phyloP scores from a whole-genome alignment of 1,140 invertebrate species.

The Drosophila pachea region DNA sequence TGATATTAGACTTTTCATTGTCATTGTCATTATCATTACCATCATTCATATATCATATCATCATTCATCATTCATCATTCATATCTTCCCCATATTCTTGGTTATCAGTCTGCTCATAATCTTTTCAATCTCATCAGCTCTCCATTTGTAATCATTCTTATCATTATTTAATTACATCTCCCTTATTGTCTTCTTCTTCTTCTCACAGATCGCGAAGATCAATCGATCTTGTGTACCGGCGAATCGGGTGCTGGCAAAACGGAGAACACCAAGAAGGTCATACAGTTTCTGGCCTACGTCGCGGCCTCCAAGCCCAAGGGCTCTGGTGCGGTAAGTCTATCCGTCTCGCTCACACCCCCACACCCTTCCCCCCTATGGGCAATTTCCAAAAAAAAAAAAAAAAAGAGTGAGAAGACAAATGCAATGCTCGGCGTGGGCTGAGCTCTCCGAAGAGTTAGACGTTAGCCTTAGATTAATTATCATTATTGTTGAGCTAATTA shows the following conservation, averaged over 20 bases:
- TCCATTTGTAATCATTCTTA: not conserved
- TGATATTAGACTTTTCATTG: too few relatives aligned
- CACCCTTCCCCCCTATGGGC: too few relatives aligned
- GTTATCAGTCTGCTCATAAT: too few relatives aligned
- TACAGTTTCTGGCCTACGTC: conserved; percentile 99
- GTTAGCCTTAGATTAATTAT: conserved; percentile 1
- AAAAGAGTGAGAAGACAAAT: not conserved
- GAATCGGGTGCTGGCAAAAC: conserved; percentile 99
- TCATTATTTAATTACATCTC: not conserved
- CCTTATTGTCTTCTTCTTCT: not conserved
- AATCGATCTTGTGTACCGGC: conserved; percentile 99
- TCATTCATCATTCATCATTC: too few relatives aligned
- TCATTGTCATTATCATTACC: too few relatives aligned
- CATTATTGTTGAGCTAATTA: conserved; percentile 3
- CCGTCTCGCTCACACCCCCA: conserved; percentile 14
- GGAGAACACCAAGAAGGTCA: conserved; percentile 99
- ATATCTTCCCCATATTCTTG: too few relatives aligned
- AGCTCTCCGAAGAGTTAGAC: not conserved
- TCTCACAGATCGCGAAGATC: conserved; percentile 96
- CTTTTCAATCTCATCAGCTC: too few relatives aligned
- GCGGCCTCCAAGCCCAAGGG: conserved; percentile 96
- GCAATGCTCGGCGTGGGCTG: conserved; percentile 15
- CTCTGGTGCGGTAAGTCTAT: conserved; percentile 89
- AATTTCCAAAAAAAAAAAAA: too few relatives aligned
- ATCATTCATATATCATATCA: too few relatives aligned